Base-by-base conservation (phyloP, 2,888 invertebrate species). In the Acronicta alni region DNA sequence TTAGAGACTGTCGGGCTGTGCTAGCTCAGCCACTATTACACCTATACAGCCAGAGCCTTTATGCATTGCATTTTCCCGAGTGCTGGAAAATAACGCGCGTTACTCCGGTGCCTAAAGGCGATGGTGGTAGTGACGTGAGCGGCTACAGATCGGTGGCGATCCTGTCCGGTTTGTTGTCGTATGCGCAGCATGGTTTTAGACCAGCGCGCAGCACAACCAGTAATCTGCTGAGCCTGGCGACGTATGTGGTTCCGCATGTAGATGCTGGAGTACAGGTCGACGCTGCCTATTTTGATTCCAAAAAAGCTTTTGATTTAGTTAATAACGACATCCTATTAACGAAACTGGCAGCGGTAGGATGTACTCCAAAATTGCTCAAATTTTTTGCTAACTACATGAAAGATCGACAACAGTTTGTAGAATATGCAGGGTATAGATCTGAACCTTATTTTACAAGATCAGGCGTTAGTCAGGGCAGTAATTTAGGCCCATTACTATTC, bases 221-320 rank as follows among this genome's bases (percentile, higher is more conserved):
- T 7, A 48, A 48, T 10, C 16, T 48, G 15, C 15, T 38, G 15
- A 48, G 20, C 10, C 23, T 38, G 8, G 20, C n/a, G 16, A 15
- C 37, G 15, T 48, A 48, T 10, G 37, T 48, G 38, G 32, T 26
- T 15, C 48, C 37, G 8, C 9, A 14, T 4, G 48, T 48, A 10
- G 38, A 46, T 46, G 9, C 18, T 20, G 38, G 37, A 48, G 48
- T 38, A n/a, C 38, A 48, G 23, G 37, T 37, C 6, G 48, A 48
- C 20, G 23, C 39, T 39, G 39, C 39, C 2, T 39, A 39, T 17
- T 39, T 39, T 39, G 17, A 39, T 17, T 42, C 8, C 17, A 51
- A 51, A 51, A 51, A 51, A 41, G 41, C 49, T 6, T 51, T 51
- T n/a, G 49, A 51, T 9, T 37, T 47, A 14, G 47, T 47, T 6